These are phyloP conservation scores for Onthophagus taurus DNA, from an alignment of 1,140 invertebrate genomes.

Conservation along the genomic window DNA sequence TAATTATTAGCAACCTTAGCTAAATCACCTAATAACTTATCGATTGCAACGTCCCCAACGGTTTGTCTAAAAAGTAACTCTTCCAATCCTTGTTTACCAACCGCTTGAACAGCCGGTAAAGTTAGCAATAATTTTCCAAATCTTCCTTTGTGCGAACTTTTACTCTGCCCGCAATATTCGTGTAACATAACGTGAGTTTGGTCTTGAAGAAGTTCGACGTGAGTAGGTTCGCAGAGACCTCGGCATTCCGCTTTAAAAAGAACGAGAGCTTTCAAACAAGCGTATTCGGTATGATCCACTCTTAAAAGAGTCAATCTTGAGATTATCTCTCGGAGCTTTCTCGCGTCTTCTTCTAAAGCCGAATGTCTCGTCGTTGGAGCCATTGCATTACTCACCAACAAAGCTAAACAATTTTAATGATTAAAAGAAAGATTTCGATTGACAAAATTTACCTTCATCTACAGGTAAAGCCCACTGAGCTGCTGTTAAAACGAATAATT, in stretches of 20 bases:
- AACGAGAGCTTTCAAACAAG: constrained; percentile 71
- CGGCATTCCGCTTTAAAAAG: constrained; percentile 71
- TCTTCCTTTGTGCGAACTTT: constrained; percentile 43
- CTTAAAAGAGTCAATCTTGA: constrained; percentile 53
- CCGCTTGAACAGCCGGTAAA: constrained; percentile 50
- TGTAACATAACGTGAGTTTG: constrained; percentile 66
- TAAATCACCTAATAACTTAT: constrained; percentile 56
- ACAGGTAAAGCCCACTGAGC: constrained; percentile 69
- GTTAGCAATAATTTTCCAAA: constrained; percentile 60
- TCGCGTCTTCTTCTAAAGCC: constrained; percentile 36
- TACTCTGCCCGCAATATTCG: constrained; percentile 47
- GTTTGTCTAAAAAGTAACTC: constrained; percentile 61
- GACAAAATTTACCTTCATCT: constrained; percentile 50
- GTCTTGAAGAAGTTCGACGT: constrained; percentile 65
- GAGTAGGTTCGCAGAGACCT: constrained; percentile 49
- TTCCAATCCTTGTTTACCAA: constrained; percentile 46
- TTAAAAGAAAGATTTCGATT: constrained; percentile 5
- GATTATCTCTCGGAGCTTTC: constrained; percentile 46
- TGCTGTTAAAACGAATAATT: constrained; percentile 73
- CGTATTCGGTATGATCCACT: constrained; percentile 74
- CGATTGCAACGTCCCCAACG: constrained; percentile 59
- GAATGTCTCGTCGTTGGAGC: constrained; percentile 33
- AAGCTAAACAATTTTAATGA: constrained; percentile 23
- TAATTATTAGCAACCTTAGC: constrained; percentile 33
- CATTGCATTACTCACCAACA: constrained; percentile 34